Evolutionary conservation across 2,888 invertebrate species (phyloP), one percentile per base, ranked within the genome.

Genomic region (Lypha dubia): DNA sequence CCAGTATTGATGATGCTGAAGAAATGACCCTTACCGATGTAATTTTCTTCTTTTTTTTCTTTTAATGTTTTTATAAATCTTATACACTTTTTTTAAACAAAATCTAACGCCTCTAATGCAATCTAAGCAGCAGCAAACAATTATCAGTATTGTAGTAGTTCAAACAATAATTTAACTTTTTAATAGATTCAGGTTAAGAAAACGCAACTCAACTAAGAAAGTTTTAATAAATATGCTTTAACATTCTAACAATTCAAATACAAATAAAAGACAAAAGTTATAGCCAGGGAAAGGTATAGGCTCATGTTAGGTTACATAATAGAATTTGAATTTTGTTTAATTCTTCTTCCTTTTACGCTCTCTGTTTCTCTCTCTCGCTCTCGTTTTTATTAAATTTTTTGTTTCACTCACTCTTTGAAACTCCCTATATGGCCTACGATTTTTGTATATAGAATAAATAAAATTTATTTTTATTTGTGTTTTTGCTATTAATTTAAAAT

Each of bases 1-100:
- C 98, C 91, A 95, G 95, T 93, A 95, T 98, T 92, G 97, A 98
- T 93, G 98, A 98, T 94, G 95, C 94, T 90, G 98, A 97, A 94
- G 98, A 98, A 94, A 95, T 96, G 94, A 88, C 86, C 87, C 93
- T 96, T 92, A 97, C 97, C 90, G 96, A 96, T 94, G 96, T 96
- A 96, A 96, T 91, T 83, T 32, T 41, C 58, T 71, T 68, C 67
- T 79, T 28, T 28, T 28, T 28, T 28, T 28, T 9, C n/a, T n/a
- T n/a, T n/a, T n/a, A n/a, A n/a, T 65, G 9, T 38, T 56, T 75
- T 79, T 68, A 44, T 56, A 32, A 71, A 74, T 2, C 35, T 32
- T 35, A 32, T 46, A 65, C 58, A 71, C n/a, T 20, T 74, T 77
- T 74, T 41, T 44, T 56, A 46, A 75, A 28, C 2, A 28, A 28